phyloP scores from a whole-genome alignment of 2,113 vertebrate species.

The Paradisaea rubra region DNA sequence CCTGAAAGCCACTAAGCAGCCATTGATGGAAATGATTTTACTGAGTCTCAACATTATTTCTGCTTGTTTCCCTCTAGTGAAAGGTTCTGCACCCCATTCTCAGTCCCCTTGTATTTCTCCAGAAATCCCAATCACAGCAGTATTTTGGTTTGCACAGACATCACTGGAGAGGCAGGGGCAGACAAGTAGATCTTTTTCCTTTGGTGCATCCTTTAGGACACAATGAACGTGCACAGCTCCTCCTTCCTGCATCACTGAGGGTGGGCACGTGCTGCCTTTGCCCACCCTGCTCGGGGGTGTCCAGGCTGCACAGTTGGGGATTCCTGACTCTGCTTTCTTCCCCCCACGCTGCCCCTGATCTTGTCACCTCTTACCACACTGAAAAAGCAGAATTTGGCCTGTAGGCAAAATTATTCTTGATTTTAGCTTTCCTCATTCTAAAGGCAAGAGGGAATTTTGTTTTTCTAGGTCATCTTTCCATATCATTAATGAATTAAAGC shows the following conservation, averaged over 20 bases:
- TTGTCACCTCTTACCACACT: neutral
- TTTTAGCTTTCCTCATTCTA: neutral
- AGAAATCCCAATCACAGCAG: neutral
- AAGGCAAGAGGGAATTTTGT: neutral
- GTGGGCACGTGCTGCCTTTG: neutral
- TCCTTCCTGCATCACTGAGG: neutral
- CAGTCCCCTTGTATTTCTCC: neutral
- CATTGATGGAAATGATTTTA: neutral
- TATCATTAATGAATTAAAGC: constrained; percentile 28
- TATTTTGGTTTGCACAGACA: neutral
- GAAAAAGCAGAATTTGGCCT: neutral
- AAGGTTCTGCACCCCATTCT: neutral
- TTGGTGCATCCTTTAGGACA: neutral
- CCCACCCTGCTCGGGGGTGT: neutral
- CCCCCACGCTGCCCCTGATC: neutral
- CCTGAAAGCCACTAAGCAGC: neutral
- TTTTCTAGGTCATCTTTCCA: constrained; percentile 30
- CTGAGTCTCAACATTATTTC: neutral
- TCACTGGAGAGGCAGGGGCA: neutral
- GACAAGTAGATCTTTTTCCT: neutral
- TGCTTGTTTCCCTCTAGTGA: neutral
- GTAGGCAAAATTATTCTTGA: neutral
- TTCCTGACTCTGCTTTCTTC: neutral
- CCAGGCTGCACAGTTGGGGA: neutral
- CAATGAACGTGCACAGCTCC: neutral